A percentile compares a stretch with the other conserved stretches of the same genome.
Evolutionary conservation across 1,140 invertebrate species (phyloP).

Genomic region (Drosophila sp.): DNA sequence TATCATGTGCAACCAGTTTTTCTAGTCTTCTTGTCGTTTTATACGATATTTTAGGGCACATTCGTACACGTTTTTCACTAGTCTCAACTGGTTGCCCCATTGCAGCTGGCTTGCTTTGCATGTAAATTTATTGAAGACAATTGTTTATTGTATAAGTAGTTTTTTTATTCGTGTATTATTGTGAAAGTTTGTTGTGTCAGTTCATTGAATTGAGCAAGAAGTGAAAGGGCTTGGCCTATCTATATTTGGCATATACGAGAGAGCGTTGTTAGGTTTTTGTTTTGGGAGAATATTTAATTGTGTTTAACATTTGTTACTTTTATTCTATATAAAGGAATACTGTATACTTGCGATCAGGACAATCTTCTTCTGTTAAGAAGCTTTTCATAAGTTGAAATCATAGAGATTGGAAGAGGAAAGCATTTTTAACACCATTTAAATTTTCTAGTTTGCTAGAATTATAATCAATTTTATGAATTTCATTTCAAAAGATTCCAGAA

Average conservation of each 20-base stretch:
- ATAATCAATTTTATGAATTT: too few species aligned
- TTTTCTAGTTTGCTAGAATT: too few species aligned
- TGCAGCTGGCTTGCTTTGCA: conserved; percentile 13
- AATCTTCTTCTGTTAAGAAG: too few species aligned
- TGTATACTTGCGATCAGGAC: too few species aligned
- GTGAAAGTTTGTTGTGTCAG: conserved; percentile 12
- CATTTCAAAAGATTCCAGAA: too few species aligned
- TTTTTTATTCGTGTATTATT: conserved; percentile 8
- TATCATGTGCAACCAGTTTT: conserved; percentile 15
- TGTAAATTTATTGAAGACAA: conserved; percentile 20
- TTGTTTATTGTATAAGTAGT: conserved; percentile 10
- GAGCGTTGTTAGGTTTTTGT: neutral
- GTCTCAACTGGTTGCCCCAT: neutral
- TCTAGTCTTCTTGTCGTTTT: conserved; percentile 6
- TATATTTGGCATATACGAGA: neutral
- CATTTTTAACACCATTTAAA: too few species aligned
- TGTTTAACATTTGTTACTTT: neutral
- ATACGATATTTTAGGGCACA: conserved; percentile 5
- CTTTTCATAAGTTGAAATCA: too few species aligned
- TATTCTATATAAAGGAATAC: neutral
- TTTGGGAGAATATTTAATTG: neutral
- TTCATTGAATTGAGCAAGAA: conserved; percentile 17
- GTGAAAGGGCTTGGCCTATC: conserved; percentile 11
- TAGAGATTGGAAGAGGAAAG: too few species aligned
- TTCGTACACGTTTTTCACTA: conserved; percentile 9